Evolutionary conservation across 1,140 invertebrate genomes (phyloP), one percentile per base, ranked within the genome.

Genomic region (Trichonephila inaurata): DNA sequence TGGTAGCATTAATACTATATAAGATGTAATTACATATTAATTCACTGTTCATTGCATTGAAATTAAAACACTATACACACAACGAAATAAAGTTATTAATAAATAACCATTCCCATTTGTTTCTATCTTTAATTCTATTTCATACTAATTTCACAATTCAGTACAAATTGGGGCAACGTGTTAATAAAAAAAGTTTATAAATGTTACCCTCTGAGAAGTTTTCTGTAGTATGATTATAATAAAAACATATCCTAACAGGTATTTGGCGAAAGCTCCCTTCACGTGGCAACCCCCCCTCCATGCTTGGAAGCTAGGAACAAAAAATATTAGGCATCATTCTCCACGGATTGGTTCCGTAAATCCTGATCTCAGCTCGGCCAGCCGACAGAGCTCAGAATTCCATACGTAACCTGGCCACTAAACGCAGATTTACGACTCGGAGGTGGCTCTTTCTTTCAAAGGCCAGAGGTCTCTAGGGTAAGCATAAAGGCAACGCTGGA

Each of bases 301-400:
- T n/a, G 19, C 14, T 24, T 61, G 61, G 72, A 82, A 69, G 86
- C 58, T 88, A n/a, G 86, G 86, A 90, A 87, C 72, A 94, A 93
- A 93, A 93, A 94, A 94, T 94, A 94, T 89, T 90, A 90, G 93
- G 81, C 88, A 93, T 94, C 93, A 90, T 94, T 94, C 93, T 94
- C 93, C 61, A 94, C 93, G 93, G 93, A 94, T 94, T 94, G 93
- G 87, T 94, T 94, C 93, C 93, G 93, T 94, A 94, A 94, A 94
- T 94, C 93, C 93, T 94, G 93, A 94, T 94, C 93, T 94, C 61
- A 21, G 86, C 87, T 58, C 28, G 85, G 92, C 85, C 72, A 61
- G 92, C 92, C 92, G 92, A 93, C 92, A 93, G 92, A 88, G 93
- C 88, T 94, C 93, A 94, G 93, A 94, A 94, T 94, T 94, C 93